Conservation (phyloP, 2,888 invertebrate species). For the Chymomyza fuscimana region DNA sequence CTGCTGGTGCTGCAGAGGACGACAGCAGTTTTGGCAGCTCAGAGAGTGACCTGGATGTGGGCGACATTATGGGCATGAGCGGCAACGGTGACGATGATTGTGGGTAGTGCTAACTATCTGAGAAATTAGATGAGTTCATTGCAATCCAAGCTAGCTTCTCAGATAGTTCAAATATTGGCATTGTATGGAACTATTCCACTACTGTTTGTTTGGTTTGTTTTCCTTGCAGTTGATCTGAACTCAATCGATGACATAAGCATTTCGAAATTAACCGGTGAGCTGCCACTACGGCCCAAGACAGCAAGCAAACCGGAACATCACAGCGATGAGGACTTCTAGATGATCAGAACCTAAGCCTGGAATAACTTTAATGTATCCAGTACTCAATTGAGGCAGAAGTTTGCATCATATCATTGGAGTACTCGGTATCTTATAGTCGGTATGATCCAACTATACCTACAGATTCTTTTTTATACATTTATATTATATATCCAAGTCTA, state of each 20-base stretch:
- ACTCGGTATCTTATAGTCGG: too few relatives aligned
- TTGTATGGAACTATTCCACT: background rate
- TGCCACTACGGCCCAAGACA: constrained; percentile 76
- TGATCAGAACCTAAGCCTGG: background rate
- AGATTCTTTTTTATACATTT: constrained; percentile 27
- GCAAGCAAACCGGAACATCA: constrained; percentile 76
- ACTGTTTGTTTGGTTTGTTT: background rate
- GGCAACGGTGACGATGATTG: constrained; percentile 57
- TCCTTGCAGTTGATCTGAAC: constrained; percentile 73
- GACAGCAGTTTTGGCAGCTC: constrained; percentile 79
- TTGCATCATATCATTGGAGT: too few relatives aligned
- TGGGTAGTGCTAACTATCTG: constrained; percentile 39
- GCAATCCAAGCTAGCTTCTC: background rate
- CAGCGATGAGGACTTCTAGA: constrained; percentile 78
- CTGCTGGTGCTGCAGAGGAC: constrained; percentile 64
- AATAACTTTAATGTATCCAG: constrained; percentile 6
- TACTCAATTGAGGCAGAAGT: constrained; percentile 2
- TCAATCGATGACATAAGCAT: constrained; percentile 79
- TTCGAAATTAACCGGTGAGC: constrained; percentile 77
- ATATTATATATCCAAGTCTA: background rate
- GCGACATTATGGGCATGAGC: constrained; percentile 67
- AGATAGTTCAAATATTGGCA: background rate
- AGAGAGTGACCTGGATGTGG: constrained; percentile 77
- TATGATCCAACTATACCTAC: background rate
- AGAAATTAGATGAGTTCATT: background rate